A percentile compares a stretch with the other conserved stretches of the same genome.
phyloP scores from a whole-genome alignment of 2,888 invertebrate genomes.

The Pristionchus japonicus region DNA sequence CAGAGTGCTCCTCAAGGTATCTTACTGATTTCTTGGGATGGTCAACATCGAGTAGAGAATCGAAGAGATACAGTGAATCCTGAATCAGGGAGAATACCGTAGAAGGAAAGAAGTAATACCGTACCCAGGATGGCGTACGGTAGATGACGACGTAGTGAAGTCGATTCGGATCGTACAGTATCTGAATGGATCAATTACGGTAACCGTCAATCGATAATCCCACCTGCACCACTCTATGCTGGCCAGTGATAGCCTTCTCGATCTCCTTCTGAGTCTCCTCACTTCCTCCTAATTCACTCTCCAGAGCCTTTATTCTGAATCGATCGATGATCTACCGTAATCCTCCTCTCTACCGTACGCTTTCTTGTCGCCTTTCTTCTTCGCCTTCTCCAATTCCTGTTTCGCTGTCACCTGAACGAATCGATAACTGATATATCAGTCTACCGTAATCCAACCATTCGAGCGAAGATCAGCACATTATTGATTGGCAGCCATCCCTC shows the following conservation, averaged over 20 bases:
- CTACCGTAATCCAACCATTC: constrained; percentile 40
- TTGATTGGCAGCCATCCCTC: constrained; percentile 41
- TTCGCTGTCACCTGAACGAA: not conserved
- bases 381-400: constrained; percentile 12
- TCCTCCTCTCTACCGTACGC: not conserved
- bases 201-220: not conserved
- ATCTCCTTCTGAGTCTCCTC: constrained; percentile 8
- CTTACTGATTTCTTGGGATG: not conserved
- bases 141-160: constrained; percentile 35
- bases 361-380: constrained; percentile 6
- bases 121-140: not conserved
- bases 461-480: constrained; percentile 6
- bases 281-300: constrained; percentile 27
- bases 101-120: not conserved
- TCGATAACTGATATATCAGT: not conserved
- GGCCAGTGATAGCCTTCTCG: constrained; percentile 3
- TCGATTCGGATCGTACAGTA: constrained; percentile 36
- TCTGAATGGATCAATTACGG: not conserved
- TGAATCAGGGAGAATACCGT: not conserved
- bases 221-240: constrained; percentile 3
- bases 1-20: not conserved
- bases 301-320: constrained; percentile 5
- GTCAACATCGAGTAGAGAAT: constrained; percentile 11
- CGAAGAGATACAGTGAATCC: not conserved
- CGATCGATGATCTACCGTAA: not conserved